Evolutionary conservation across 2,113 vertebrate species (phyloP).

Genomic region (Lasiurus cinereus): DNA sequence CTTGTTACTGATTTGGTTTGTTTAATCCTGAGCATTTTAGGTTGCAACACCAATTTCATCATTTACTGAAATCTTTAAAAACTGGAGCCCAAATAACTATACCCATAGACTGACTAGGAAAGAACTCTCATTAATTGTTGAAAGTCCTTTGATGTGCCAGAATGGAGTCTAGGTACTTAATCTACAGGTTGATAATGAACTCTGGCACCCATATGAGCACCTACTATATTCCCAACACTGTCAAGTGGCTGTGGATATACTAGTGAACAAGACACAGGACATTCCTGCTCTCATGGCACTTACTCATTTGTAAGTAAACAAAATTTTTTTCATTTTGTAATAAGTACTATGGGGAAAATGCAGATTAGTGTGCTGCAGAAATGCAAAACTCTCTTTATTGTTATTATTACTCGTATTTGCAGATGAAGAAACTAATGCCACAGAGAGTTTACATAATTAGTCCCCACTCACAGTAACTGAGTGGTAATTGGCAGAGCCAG

Average conservation of each 20-base stretch:
- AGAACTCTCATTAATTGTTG: background rate
- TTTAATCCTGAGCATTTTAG: background rate
- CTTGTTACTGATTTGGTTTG: background rate
- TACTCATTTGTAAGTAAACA: background rate
- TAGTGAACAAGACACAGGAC: background rate
- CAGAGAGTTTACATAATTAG: background rate
- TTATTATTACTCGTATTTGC: background rate
- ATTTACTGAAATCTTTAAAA: background rate
- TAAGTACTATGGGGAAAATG: background rate
- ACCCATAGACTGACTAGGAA: background rate
- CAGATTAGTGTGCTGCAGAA: background rate
- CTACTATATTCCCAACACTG: background rate
- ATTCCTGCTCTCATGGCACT: background rate
- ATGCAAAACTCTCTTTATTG: background rate
- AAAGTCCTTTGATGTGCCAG: background rate
- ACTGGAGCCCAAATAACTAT: background rate
- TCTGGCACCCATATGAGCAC: background rate
- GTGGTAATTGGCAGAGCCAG: background rate
- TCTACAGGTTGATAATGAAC: background rate
- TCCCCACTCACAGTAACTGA: background rate
- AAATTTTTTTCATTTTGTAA: constrained; percentile 11
- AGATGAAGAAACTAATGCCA: background rate
- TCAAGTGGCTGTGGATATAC: background rate
- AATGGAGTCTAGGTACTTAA: background rate
- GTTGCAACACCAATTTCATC: background rate